These are phyloP conservation scores for Crioceris asparagi DNA, from an alignment of 2,888 invertebrate genomes.

Conservation along the genomic window DNA sequence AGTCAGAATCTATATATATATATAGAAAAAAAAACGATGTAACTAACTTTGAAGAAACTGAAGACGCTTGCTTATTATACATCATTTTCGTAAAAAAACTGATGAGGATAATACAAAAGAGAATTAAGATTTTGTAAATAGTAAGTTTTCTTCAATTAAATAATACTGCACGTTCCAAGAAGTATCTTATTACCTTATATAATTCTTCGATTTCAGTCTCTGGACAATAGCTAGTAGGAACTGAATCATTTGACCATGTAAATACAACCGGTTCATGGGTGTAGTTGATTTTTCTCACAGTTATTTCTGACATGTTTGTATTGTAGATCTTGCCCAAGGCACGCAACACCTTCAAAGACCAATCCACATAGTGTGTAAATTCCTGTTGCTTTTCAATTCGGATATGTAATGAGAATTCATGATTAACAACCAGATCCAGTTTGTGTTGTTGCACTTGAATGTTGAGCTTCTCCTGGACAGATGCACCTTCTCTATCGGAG, in stretches of 20 bases:
- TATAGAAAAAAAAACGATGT: slow-evolving; percentile 2
- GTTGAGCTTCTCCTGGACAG: slow-evolving; percentile 61
- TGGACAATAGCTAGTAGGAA: slow-evolving; percentile 71
- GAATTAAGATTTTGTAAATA: background rate
- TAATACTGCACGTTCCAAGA: too few relatives aligned
- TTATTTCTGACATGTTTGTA: slow-evolving; percentile 51
- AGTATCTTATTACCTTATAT: slow-evolving; percentile 49
- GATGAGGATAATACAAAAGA: too few relatives aligned
- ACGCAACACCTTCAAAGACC: slow-evolving; percentile 62
- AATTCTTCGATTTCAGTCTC: slow-evolving; percentile 59
- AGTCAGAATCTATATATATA: slow-evolving; percentile 38
- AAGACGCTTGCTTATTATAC: slow-evolving; percentile 4
- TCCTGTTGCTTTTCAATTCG: slow-evolving; percentile 48
- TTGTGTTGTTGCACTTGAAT: slow-evolving; percentile 76
- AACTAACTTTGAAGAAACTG: too few relatives aligned
- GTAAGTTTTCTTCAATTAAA: slow-evolving; percentile 1
- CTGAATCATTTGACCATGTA: slow-evolving; percentile 78
- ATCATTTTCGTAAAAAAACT: too few relatives aligned
- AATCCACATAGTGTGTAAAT: slow-evolving; percentile 61
- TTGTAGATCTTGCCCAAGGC: slow-evolving; percentile 48
- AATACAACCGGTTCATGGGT: slow-evolving; percentile 52
- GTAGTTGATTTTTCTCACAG: slow-evolving; percentile 55
- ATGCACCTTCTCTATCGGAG: slow-evolving; percentile 63
- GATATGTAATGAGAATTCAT: slow-evolving; percentile 65
- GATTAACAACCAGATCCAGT: slow-evolving; percentile 65